phyloP scores from a whole-genome alignment of 2,888 invertebrate species.

The Subacronicta megacephala region DNA sequence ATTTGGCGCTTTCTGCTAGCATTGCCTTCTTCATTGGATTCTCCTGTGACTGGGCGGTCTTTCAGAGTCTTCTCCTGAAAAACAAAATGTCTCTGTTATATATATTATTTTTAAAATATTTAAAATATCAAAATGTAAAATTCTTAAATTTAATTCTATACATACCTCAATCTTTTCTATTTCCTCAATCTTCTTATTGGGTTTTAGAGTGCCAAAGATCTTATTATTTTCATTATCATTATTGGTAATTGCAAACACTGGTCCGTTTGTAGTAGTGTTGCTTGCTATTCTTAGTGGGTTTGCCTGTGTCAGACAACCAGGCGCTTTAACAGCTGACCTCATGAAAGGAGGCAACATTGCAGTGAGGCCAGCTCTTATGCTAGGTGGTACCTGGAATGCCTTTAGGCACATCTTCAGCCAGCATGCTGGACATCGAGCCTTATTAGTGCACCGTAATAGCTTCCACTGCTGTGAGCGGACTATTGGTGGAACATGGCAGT shows the following conservation, averaged over 20 bases:
- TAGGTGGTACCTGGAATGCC: slow-evolving; percentile 93
- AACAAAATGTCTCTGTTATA: slow-evolving; percentile 17
- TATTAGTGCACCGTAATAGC: slow-evolving; percentile 91
- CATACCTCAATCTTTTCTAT: slow-evolving; percentile 78
- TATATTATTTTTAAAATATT: too few relatives aligned
- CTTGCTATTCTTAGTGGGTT: slow-evolving; percentile 75
- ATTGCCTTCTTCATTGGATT: slow-evolving; percentile 76
- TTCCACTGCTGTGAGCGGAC: slow-evolving; percentile 93
- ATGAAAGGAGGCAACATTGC: slow-evolving; percentile 92
- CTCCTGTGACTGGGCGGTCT: slow-evolving; percentile 67
- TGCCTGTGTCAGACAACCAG: slow-evolving; percentile 68
- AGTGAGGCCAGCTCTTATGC: slow-evolving; percentile 91
- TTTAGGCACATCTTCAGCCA: slow-evolving; percentile 96
- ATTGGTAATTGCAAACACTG: slow-evolving; percentile 72
- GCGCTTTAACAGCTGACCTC: slow-evolving; percentile 77
- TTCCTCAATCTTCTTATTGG: slow-evolving; percentile 77
- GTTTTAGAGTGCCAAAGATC: slow-evolving; percentile 75
- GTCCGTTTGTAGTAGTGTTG: slow-evolving; percentile 64
- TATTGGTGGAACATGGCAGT: slow-evolving; percentile 93
- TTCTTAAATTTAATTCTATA: slow-evolving; percentile 10
- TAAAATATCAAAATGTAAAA: too few relatives aligned
- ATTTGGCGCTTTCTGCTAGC: slow-evolving; percentile 86
- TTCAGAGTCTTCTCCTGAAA: slow-evolving; percentile 76
- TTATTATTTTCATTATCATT: slow-evolving; percentile 78
- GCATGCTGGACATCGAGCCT: slow-evolving; percentile 95